phyloP scores from a whole-genome alignment of 1,140 invertebrate genomes.

The Procambarus clarkii region DNA sequence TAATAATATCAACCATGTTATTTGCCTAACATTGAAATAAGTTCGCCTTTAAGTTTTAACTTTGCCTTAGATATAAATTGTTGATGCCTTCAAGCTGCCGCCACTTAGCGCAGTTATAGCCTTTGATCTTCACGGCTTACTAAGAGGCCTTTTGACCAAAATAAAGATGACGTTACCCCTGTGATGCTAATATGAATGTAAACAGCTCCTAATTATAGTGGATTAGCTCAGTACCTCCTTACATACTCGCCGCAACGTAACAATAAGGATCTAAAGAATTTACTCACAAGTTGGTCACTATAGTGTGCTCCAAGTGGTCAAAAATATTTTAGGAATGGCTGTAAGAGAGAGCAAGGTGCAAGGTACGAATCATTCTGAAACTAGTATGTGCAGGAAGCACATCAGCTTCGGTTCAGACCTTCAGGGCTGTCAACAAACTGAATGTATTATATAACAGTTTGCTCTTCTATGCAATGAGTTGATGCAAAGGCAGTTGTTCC shows the following conservation, averaged over 20 bases:
- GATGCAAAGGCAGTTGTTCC: conserved; percentile 38
- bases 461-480: conserved; percentile 18
- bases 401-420: too few relatives aligned
- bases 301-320: neutral
- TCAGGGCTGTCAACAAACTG: too few relatives aligned
- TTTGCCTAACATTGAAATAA: neutral
- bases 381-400: too few relatives aligned
- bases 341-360: neutral
- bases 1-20: neutral
- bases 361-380: neutral
- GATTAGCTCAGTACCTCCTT: neutral
- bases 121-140: neutral
- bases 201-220: neutral
- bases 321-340: neutral
- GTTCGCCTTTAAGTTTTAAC: neutral
- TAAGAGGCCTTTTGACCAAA: neutral
- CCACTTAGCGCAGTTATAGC: neutral
- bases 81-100: conserved; percentile 2
- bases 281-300: neutral
- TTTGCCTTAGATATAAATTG: conserved; percentile 7
- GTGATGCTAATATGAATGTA: neutral
- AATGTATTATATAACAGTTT: too few relatives aligned
- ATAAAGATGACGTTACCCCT: neutral
- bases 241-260: too few relatives aligned
- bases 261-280: too few relatives aligned